Base-by-base conservation (phyloP, 2,888 invertebrate genomes). In the Caenorhabditis sp. region DNA sequence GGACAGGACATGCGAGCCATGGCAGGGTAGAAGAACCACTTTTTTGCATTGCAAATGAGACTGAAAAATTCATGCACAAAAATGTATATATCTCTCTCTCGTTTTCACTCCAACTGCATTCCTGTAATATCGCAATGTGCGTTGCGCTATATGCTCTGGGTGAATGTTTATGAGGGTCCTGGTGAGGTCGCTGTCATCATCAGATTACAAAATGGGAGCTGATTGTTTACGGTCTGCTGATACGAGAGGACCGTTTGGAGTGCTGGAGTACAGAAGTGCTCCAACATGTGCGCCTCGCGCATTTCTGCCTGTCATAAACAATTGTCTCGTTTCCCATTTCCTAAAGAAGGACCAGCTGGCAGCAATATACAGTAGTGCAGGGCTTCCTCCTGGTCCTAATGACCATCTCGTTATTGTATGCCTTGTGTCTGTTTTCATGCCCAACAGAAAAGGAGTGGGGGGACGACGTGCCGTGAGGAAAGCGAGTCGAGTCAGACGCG, bases 51-150 rank as follows among this genome's bases (percentile, higher is more conserved):
- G 76, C 76, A 76, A 76, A 76, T 76, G 67, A 76, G 53, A 55
- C 76, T 76, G 76, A 76, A 76, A 76, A 76, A 76, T 76, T 76
- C 76, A 76, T 76, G 67, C 76, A 76, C 76, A 76, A 76, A 76
- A 76, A 76, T 76, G 76, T 76, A 76, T 76, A 76, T 76, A n/a
- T n/a, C n/a, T n/a, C 67, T 76, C 68, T 60, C 67, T 24, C 35
- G 13, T 26, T 26, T 47, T 28, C 35, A 32, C 22, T 28, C 53
- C 56, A 62, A 44, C 47, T 35, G 26, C 20, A 28, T 37, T 55
- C 67, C 76, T 76, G 76, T 76, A 76, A 76, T 76, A 32, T 32
- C 32, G 32, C 32, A 32, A 32, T 32, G 32, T 32, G 32, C 32
- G 32, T 32, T 32, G 32, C 32, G n/a, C 32, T 32, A 6, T 9